phyloP scores from a whole-genome alignment of 2,113 vertebrate species.

The Vidua chalybeata region DNA sequence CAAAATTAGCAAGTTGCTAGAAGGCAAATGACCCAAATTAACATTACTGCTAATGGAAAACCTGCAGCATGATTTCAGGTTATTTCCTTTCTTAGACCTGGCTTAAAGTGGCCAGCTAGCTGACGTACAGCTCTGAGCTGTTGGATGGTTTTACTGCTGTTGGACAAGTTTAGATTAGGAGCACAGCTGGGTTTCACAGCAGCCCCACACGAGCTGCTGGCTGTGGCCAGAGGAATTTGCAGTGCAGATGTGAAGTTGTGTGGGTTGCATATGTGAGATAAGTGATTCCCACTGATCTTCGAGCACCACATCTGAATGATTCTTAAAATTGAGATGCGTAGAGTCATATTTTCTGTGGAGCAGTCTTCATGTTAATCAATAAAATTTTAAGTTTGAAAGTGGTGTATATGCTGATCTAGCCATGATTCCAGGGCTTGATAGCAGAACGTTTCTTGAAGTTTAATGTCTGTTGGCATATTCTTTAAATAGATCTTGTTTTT shows the following conservation, averaged over 20 bases:
- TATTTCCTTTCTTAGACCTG: background rate
- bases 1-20: background rate
- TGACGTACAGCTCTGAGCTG: background rate
- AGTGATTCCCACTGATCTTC: background rate
- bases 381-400: background rate
- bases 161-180: background rate
- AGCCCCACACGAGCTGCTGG: rapidly evolving
- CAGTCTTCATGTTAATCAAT: background rate
- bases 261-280: background rate
- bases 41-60: background rate
- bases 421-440: background rate
- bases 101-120: background rate
- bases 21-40: background rate
- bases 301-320: background rate
- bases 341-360: background rate
- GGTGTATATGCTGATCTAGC: background rate
- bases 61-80: background rate
- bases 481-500: background rate
- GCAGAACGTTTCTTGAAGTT: background rate
- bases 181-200: background rate
- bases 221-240: background rate
- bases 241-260: background rate
- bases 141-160: rapidly evolving
- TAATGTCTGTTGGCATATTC: background rate
- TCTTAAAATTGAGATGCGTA: background rate